Evolutionary conservation across 2,113 vertebrate species (phyloP).

Genomic region (human (Homo sapiens)): DNA sequence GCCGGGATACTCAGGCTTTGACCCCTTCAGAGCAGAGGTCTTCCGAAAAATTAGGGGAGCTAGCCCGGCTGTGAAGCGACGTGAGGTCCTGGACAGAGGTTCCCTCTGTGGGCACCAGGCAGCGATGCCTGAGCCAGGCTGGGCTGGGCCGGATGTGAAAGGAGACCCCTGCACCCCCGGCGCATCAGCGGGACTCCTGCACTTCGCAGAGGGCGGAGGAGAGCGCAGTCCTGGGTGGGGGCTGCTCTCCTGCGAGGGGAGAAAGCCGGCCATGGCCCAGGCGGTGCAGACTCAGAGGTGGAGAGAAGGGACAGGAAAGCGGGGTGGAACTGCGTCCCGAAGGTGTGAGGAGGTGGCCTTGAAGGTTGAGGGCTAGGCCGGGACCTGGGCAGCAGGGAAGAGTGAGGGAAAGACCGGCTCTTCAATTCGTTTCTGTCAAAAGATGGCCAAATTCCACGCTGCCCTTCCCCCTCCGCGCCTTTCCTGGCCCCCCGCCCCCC

Average conservation of each 20-base stretch:
- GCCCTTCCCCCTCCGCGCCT: constrained; percentile 55
- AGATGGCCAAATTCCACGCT: constrained; percentile 65
- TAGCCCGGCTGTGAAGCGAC: neutral
- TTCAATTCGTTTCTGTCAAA: constrained; percentile 61
- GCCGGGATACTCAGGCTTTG: neutral
- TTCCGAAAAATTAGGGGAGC: neutral
- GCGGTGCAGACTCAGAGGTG: neutral
- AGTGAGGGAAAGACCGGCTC: neutral
- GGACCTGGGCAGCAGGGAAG: neutral
- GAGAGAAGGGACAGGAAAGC: too few species aligned
- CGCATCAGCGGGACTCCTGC: neutral
- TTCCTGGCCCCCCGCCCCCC: neutral
- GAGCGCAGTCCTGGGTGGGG: neutral
- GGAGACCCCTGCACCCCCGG: neutral
- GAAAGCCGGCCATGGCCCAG: neutral
- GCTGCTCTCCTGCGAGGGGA: neutral
- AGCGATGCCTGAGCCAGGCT: neutral
- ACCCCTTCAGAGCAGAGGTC: neutral
- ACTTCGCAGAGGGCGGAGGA: neutral
- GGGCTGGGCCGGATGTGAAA: neutral
- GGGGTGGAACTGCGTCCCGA: neutral
- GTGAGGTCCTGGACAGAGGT: neutral
- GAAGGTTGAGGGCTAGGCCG: neutral
- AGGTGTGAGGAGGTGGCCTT: constrained; percentile 31
- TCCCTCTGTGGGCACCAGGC: neutral